Base-by-base conservation (phyloP, 2,888 invertebrate genomes). In the Elmis aenea region DNA sequence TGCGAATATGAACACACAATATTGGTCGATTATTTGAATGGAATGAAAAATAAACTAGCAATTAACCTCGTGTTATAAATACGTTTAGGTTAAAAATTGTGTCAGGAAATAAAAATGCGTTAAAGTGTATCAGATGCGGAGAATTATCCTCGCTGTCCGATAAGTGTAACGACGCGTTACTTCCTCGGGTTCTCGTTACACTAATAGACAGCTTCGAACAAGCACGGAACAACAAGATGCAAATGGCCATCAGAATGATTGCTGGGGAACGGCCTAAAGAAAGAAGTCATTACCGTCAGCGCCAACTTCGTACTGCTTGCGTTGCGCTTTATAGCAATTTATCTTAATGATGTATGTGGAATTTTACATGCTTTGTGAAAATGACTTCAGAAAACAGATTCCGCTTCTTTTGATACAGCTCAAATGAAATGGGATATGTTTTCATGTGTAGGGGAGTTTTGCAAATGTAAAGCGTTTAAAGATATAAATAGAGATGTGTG, bases 161-260 rank as follows among this genome's bases (percentile, higher is more conserved):
- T 30, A 33, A n/a, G n/a, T n/a, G n/a, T n/a, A n/a, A n/a, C n/a
- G n/a, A n/a, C n/a, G n/a, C n/a, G n/a, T n/a, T n/a, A n/a, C n/a
- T n/a, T n/a, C n/a, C n/a, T n/a, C n/a, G 15, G 37, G 31, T 33
- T 28, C 43, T 49, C 46, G 42, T 49, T 49, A 51, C 41, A 42
- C 39, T 46, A 50, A 50, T 46, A 50, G 50, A 52, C 47, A 48
- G 47, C 35, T 47, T 45, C 42, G 45, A 48, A 50, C 42, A 46
- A 46, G 39, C 33, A 13, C 34, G 28, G 30, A 40, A 41, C 29
- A 45, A 42, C 45, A 45, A 45, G 40, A 45, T 45, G 45, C 45
- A 48, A 43, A 48, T 48, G 35, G 47, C 37, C 37, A 38, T 41
- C 34, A 29, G 27, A 38, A 40, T 40, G 38, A 47, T 43, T 43